phyloP scores from a whole-genome alignment of 2,797 vertebrate species.

The Phyllotis vaccarum region DNA sequence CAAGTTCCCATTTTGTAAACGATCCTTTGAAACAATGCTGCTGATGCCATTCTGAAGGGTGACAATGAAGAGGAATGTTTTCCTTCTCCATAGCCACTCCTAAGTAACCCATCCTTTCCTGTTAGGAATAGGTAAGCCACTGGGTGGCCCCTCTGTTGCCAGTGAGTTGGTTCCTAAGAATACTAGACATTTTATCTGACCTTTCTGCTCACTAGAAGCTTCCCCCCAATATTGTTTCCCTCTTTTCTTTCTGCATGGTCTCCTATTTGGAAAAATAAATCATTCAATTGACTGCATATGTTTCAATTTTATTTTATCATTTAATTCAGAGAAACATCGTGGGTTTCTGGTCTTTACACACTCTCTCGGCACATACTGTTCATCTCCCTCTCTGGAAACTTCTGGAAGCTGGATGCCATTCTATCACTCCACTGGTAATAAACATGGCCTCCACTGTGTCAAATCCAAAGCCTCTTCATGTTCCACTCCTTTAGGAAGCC shows the following conservation, averaged over 20 bases:
- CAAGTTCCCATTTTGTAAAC: background rate
- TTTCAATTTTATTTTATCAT: background rate
- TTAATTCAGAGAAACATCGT: background rate
- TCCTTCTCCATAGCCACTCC: background rate
- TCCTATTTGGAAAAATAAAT: background rate
- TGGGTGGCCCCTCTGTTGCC: background rate
- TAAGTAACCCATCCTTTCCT: no score
- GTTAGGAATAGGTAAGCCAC: background rate
- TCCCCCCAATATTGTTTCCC: background rate
- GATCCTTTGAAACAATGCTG: background rate
- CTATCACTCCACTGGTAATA: rapidly evolving
- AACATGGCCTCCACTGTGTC: background rate
- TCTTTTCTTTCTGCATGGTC: background rate
- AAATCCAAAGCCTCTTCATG: background rate
- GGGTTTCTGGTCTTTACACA: background rate
- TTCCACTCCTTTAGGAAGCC: background rate
- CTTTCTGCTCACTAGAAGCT: background rate
- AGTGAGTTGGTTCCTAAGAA: background rate
- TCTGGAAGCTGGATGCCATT: background rate
- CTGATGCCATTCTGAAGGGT: background rate
- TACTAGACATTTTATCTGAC: background rate
- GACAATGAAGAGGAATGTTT: background rate
- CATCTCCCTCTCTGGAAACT: background rate
- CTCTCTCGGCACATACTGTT: background rate
- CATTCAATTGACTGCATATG: background rate